Evolutionary conservation across 2,888 invertebrate genomes (phyloP).

Genomic region (Nineta flava): DNA sequence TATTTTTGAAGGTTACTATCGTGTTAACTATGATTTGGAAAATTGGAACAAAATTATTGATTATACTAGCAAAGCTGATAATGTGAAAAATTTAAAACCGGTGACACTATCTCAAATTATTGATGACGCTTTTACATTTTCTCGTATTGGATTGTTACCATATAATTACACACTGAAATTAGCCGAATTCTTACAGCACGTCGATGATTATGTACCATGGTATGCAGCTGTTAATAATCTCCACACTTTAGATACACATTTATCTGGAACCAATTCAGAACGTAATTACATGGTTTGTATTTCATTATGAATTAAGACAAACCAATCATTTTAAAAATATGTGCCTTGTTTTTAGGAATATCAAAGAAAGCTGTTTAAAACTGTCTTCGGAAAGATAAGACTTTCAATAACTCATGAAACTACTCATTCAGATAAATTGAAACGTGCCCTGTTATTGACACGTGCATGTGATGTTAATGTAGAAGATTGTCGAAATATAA

Average conservation of each 20-base stretch:
- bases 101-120: not conserved
- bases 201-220: not conserved
- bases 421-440: too few species aligned
- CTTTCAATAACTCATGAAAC: too few species aligned
- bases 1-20: not conserved
- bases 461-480: slow-evolving; percentile 15
- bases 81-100: not conserved
- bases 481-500: slow-evolving; percentile 11
- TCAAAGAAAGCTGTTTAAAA: too few species aligned
- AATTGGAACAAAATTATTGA: not conserved
- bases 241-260: slow-evolving; percentile 2
- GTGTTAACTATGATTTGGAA: not conserved
- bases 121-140: not conserved
- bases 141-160: not conserved
- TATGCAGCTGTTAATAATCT: slow-evolving; percentile 9
- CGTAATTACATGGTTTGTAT: not conserved
- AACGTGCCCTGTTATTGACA: slow-evolving; percentile 7
- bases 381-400: too few species aligned
- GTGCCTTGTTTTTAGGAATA: too few species aligned
- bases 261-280: not conserved
- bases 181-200: not conserved
- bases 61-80: not conserved
- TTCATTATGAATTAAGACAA: too few species aligned
- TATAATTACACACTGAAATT: not conserved
- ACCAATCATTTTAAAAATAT: too few species aligned